Evolutionary conservation across 2,888 invertebrate species (phyloP), one percentile per base, ranked within the genome.

Genomic region (Macropis europaea): DNA sequence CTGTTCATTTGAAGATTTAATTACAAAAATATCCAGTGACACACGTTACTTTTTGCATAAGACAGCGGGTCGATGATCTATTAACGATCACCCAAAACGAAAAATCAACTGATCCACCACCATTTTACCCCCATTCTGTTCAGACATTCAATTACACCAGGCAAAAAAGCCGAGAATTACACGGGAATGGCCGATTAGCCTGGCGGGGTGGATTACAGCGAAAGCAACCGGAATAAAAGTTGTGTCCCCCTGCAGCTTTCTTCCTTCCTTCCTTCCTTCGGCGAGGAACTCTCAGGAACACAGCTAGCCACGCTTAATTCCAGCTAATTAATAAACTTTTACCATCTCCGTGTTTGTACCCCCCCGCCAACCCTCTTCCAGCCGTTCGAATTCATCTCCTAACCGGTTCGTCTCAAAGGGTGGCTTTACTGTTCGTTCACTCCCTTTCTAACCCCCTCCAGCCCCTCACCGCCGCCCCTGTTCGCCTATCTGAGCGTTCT

Each of bases 301-400:
- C 59, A 59, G 52, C 62, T 67, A 62, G 79, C 82, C 76, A 81
- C 82, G 82, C 83, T 84, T 86, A 86, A 87, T 87, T 86, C 85
- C 79, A 77, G 85, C 86, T 87, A 87, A 87, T 87, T 87, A 87
- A 87, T 87, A 87, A 87, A 87, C 87, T 87, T 87, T 87, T 82
- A 82, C 79, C 84, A 82, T 83, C 84, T 85, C 81, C 72, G 77
- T 79, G 79, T 79, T 79, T 79, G 79, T 79, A 66, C 67, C 74
- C 74, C 57, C 56, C 73, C 50, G 22, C 54, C 43, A 56, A 56
- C 63, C 71, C 79, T 71, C 70, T 63, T 62, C 53, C 48, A 56
- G 32, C 68, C 77, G 73, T 75, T 77, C 76, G 82, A 82, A 82
- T 82, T 81, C 82, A 82, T 81, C 81, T 84, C 73, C 79, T 83